Percentiles rank a stretch among this genome's conserved stretches.
Conservation (phyloP, 1,140 invertebrate genomes). For the Apis florea region DNA sequence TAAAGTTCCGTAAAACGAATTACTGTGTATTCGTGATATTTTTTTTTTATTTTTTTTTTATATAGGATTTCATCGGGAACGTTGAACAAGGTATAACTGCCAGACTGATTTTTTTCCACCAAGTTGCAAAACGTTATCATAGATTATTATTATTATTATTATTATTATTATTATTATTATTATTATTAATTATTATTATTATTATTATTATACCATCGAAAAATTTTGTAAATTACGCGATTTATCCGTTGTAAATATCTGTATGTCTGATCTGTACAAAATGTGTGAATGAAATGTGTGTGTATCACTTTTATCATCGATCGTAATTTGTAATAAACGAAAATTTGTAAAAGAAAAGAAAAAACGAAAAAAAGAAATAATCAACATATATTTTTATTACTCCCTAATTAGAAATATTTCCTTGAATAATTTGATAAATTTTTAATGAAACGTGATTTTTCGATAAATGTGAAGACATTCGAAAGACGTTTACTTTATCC, state of each 20-base stretch:
- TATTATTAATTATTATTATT: too few species aligned
- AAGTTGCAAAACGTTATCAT: slow-evolving; percentile 19
- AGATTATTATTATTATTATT: neutral
- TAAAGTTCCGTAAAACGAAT: too few species aligned
- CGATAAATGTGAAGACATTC: neutral
- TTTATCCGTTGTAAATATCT: slow-evolving; percentile 69
- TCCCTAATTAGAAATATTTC: neutral
- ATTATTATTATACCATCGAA: slow-evolving; percentile 13
- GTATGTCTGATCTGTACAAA: slow-evolving; percentile 69
- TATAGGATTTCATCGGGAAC: neutral
- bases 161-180: too few species aligned
- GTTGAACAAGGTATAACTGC: slow-evolving; percentile 30
- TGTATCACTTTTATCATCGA: slow-evolving; percentile 52
- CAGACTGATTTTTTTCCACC: slow-evolving; percentile 71
- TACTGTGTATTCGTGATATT: neutral
- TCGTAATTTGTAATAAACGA: slow-evolving; percentile 71
- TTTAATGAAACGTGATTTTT: too few species aligned
- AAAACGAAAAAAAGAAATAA: slow-evolving; percentile 6
- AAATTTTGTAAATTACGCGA: slow-evolving; percentile 70
- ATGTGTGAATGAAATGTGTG: slow-evolving; percentile 48
- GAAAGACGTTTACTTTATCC: neutral
- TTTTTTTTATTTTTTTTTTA: neutral
- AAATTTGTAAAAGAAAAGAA: slow-evolving; percentile 57
- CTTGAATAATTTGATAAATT: neutral
- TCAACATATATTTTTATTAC: neutral